phyloP scores from a whole-genome alignment of 2,113 vertebrate genomes.

The Psilopogon haemacephalus region DNA sequence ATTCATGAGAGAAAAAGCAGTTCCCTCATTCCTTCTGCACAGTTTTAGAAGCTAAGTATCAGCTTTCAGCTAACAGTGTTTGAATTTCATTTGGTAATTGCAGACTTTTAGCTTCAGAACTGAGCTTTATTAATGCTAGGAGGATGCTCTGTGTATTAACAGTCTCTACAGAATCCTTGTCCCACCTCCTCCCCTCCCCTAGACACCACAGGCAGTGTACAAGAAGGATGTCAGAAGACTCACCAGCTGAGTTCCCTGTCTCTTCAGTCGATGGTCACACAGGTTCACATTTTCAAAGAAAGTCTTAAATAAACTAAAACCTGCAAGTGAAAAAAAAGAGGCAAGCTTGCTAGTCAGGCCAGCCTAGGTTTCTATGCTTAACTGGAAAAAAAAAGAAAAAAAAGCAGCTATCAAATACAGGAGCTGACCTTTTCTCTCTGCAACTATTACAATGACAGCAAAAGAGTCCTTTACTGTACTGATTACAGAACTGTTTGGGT shows the following conservation, averaged over 20 bases:
- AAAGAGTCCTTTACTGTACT: rapidly evolving
- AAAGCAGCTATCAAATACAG: background rate
- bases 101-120: background rate
- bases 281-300: slow-evolving; percentile 99
- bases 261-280: slow-evolving; percentile 96
- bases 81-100: background rate
- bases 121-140: background rate
- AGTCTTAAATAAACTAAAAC: slow-evolving; percentile 99
- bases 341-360: background rate
- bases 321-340: slow-evolving; percentile 71
- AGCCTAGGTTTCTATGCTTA: background rate
- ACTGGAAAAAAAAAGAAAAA: background rate
- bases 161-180: background rate
- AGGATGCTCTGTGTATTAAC: background rate
- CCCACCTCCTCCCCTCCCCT: background rate
- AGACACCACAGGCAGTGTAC: background rate
- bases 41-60: background rate
- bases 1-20: background rate
- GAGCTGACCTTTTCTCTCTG: background rate
- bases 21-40: background rate
- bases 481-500: background rate
- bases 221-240: slow-evolving; percentile 38
- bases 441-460: background rate
- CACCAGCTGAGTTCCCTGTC: slow-evolving; percentile 96
- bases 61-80: background rate